Conservation (phyloP, 2,113 vertebrate genomes). For the Macrotus californicus region DNA sequence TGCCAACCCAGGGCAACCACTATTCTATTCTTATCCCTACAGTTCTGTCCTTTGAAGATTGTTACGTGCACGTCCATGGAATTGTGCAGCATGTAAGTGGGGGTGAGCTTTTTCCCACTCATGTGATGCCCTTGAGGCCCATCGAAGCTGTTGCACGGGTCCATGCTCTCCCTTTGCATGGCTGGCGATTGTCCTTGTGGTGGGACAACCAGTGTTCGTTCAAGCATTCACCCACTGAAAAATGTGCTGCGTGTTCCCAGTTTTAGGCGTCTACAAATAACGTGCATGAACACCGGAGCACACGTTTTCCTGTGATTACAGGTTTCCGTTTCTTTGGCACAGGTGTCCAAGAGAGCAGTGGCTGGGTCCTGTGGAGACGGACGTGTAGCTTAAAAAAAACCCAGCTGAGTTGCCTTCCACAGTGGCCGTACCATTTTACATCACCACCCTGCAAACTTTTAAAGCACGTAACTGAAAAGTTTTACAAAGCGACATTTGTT, state of each 20-base stretch:
- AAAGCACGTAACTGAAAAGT: not conserved
- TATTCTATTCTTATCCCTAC: fast-evolving
- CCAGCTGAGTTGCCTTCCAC: not conserved
- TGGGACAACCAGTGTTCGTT: not conserved
- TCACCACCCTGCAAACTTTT: not conserved
- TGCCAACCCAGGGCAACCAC: not conserved
- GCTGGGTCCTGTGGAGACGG: not conserved
- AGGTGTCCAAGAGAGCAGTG: not conserved
- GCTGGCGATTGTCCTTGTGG: not conserved
- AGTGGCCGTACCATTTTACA: not conserved
- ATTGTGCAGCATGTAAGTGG: not conserved
- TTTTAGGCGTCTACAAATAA: not conserved
- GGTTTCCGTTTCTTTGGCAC: not conserved
- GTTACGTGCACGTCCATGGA: not conserved
- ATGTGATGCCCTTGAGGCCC: not conserved
- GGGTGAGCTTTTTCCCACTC: not conserved
- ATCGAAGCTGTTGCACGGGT: not conserved
- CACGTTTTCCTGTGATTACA: not conserved
- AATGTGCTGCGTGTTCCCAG: not conserved
- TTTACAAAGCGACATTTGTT: not conserved
- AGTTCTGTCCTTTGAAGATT: not conserved
- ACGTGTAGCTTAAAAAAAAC: not conserved
- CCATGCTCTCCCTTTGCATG: not conserved
- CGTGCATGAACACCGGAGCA: not conserved
- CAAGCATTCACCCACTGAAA: not conserved